Base-by-base conservation (phyloP, 2,113 vertebrate genomes). In the Ciconia boyciana region DNA sequence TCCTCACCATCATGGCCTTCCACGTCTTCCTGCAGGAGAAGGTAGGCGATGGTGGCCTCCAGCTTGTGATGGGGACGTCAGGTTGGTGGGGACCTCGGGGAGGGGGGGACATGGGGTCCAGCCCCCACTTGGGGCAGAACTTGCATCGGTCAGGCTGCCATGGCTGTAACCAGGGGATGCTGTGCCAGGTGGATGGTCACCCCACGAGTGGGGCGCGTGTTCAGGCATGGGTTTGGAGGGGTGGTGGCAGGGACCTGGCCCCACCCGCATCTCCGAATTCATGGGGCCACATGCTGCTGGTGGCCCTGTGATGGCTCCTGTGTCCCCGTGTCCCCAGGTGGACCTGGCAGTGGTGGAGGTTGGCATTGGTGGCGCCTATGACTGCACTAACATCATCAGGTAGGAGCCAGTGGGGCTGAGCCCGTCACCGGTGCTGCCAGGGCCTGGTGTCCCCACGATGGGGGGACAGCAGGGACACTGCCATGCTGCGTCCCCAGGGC, bases 361-460 rank as follows among this genome's bases (percentile, higher is more conserved):
- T 75, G 99, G 99, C 61, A 99, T 99, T 4, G 99, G 99, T 0
- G 99, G 99, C 0, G 98, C 99, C 3, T 99, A 99, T 2, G 99
- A 99, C 96, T 99, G 99, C 89, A 99, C 99, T n/a, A 99, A 99
- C 91, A 99, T 99, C 16, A 98, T 99, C 96, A 98, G 98, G 99
- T 99, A 95, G 88, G 96, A 92, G 21, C 41, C 4, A 17, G 7
- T 1, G 2, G 51, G 28, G 49, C 22, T 1, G 6, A 83, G 13
- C 36, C 39, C 13, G 12, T 51, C 13, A 26, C 34, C 2, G 15
- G 36, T 10, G 9, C 55, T 75, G 22, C 34, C 25, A 32, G 34
- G 25, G 7, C 46, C 43, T 60, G 48, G 14, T 48, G 51, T 89
- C 60, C 48, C n/a, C 13, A 2, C 1, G 7, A 29, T 0, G 7